A percentile compares a stretch with the other conserved stretches of the same genome.
These are phyloP conservation scores for Hiodon tergisus DNA, from an alignment of 2,113 vertebrate genomes.

Conservation along the genomic window DNA sequence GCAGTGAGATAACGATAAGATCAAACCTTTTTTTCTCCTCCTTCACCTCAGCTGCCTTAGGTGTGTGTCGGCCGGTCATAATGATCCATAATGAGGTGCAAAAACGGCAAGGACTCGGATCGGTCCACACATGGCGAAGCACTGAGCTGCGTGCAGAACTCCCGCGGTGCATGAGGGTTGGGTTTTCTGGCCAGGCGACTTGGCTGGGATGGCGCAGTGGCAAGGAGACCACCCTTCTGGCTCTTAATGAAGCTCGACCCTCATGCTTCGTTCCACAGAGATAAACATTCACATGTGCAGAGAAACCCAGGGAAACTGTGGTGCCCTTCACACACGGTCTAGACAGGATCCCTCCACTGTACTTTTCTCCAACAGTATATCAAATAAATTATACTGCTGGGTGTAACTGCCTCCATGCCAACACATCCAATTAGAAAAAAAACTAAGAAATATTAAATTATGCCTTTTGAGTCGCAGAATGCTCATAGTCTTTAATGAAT, in stretches of 20 bases:
- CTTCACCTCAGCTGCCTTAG: too few relatives aligned
- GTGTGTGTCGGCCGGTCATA: too few relatives aligned
- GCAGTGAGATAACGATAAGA: too few relatives aligned
- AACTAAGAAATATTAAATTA: slow-evolving; percentile 27
- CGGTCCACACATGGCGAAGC: not conserved
- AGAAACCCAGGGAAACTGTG: slow-evolving; percentile 37
- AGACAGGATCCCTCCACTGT: slow-evolving; percentile 45
- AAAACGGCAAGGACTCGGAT: not conserved
- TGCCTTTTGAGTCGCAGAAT: slow-evolving; percentile 18
- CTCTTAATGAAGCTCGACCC: slow-evolving; percentile 38
- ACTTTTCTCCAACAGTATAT: slow-evolving; percentile 43
- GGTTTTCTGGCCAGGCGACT: slow-evolving; percentile 22
- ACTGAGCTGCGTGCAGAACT: not conserved
- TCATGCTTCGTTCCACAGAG: slow-evolving; percentile 50
- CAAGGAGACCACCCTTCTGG: slow-evolving; percentile 41
- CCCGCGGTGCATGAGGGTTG: slow-evolving; percentile 33
- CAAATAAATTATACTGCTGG: slow-evolving; percentile 23
- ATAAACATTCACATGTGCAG: slow-evolving; percentile 62
- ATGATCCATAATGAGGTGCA: not conserved
- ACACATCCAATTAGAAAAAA: slow-evolving; percentile 41
- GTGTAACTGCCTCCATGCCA: slow-evolving; percentile 27
- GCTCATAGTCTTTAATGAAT: not conserved
- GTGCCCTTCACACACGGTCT: slow-evolving; percentile 41
- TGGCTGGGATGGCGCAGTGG: not conserved
- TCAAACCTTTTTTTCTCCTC: not conserved